Evolutionary conservation across 2,113 vertebrate genomes (phyloP), one percentile per base, ranked within the genome.

Genomic region (Cyprinus carpio): DNA sequence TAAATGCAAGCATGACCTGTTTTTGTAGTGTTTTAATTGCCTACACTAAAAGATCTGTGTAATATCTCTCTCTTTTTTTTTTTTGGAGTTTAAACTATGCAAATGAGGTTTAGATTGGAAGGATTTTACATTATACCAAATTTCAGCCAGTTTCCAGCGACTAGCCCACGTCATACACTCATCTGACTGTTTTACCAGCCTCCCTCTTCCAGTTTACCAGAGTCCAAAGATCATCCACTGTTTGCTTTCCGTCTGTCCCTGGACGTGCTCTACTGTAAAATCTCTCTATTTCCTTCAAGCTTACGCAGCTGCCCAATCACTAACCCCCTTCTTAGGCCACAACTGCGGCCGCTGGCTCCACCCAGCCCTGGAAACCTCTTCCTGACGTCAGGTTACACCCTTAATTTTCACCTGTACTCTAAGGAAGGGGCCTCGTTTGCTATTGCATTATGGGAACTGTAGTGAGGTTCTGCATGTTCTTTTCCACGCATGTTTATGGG

Each of bases 221-320:
- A 82, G 86, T 89, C 88, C 88, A 86, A 87, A 89, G 88, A 81
- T 89, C 86, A 89, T 5, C 40, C 65, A 31, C 25, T 87, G 81
- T 89, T 89, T 89, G 85, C 80, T 54, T 62, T 88, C 64, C 13
- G 74, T 37, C 29, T 77, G 27, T 46, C 74, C 15, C 51, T 43
- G 60, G 3, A 58, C 65, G 6, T 5, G 1, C 29, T 83, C 6
- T 11, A 23, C 71, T 62, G 40, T 56, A 23, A 9, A 43, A 15
- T 40, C 43, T 8, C 54, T 75, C 77, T 3, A 1, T 69, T 74
- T 60, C 27, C 46, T 49, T 51, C 20, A 60, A 37, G 27, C 58
- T 13, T 16, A 11, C 1, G 23, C 27, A 31, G 13, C 43, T 13
- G n/a, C 7, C 56, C 82, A 37, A 34, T 86, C 31, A 69, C 60